phyloP scores from a whole-genome alignment of 30 jellyfish, hydroid and myxozoan genomes.

The Hydra vulgaris region DNA sequence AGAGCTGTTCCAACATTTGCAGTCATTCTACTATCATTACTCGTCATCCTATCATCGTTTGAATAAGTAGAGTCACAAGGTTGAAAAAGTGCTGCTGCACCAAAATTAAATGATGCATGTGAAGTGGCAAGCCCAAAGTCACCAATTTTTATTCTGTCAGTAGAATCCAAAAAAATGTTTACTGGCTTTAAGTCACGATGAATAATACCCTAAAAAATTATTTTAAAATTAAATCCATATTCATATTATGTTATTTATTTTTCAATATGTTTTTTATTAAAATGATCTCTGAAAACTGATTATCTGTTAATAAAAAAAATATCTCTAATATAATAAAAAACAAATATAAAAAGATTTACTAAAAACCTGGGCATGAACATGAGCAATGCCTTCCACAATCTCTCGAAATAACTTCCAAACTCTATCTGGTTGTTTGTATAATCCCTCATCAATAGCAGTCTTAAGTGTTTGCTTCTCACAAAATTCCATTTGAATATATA shows the following conservation, averaged over 20 bases:
- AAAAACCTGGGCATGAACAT: slow-evolving; percentile 92
- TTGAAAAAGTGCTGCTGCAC: slow-evolving; percentile 3
- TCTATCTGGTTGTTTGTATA: slow-evolving; percentile 39
- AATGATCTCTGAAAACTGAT: too few relatives aligned
- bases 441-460: slow-evolving; percentile 84
- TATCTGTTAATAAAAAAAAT: too few relatives aligned
- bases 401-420: slow-evolving; percentile 81
- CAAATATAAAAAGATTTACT: too few relatives aligned
- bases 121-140: slow-evolving; percentile 96
- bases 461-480: slow-evolving; percentile 87
- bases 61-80: slow-evolving; percentile 36
- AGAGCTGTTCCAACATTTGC: slow-evolving; percentile 93
- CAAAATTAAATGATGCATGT: slow-evolving; percentile 26
- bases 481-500: slow-evolving; percentile 95
- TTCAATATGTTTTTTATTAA: too few relatives aligned
- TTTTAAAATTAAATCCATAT: too few relatives aligned
- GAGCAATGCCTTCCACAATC: slow-evolving; percentile 78
- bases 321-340: too few relatives aligned
- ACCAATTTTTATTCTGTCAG: slow-evolving; percentile 86
- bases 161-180: slow-evolving; percentile 76
- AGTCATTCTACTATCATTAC: too few relatives aligned
- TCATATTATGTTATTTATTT: too few relatives aligned
- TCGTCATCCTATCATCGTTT: slow-evolving; percentile 67
- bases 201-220: slow-evolving; percentile 62
- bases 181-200: slow-evolving; percentile 94